These are phyloP conservation scores for Pseudois nayaur DNA, from an alignment of 2,113 vertebrate species.

Conservation along the genomic window DNA sequence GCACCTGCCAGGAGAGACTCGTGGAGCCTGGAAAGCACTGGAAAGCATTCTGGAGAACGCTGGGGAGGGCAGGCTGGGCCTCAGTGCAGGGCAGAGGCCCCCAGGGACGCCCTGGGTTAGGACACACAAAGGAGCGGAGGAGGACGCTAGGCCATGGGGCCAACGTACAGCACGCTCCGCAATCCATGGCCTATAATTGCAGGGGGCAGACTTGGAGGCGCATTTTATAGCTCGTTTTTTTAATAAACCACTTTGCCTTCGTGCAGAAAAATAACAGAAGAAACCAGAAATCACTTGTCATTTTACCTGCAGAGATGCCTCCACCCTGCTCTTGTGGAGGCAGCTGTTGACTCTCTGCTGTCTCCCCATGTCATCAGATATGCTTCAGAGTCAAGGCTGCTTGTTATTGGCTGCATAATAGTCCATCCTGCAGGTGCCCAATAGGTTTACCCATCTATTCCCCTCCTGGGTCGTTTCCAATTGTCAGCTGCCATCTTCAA, in stretches of 20 bases:
- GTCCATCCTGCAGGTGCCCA: not conserved
- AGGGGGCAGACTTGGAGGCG: not conserved
- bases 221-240: not conserved
- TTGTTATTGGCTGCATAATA: not conserved
- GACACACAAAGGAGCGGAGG: not conserved
- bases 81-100: not conserved
- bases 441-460: not conserved
- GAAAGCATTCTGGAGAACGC: not conserved
- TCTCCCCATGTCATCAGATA: no score
- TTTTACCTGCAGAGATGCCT: not conserved
- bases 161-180: not conserved
- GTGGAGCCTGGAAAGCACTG: not conserved
- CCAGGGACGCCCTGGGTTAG: accelerated
- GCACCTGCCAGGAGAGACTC: not conserved
- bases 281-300: not conserved
- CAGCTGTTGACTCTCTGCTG: not conserved
- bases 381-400: not conserved
- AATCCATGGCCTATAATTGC: not conserved
- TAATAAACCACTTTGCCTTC: not conserved
- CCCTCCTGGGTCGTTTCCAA: not conserved
- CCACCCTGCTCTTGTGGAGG: not conserved
- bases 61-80: no score
- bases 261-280: not conserved
- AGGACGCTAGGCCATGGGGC: accelerated
- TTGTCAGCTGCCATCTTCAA: not conserved